Conservation (phyloP, 2,113 vertebrate genomes). For the Ptyas mucosa region DNA sequence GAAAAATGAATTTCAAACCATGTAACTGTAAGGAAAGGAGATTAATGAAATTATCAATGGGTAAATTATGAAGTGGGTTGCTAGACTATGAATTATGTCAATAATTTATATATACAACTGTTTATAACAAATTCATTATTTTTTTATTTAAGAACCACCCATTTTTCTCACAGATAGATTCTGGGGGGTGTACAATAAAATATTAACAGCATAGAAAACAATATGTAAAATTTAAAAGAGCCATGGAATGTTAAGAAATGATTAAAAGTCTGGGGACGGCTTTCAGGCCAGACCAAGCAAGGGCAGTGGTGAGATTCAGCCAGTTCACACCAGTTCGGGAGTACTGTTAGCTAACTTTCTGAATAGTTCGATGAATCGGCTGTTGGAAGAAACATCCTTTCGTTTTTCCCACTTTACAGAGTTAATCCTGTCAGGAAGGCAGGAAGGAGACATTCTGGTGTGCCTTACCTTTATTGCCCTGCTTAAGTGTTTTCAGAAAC, state of each 20-base stretch:
- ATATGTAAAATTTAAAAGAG: not conserved
- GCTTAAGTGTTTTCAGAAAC: no score
- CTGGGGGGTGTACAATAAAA: not conserved
- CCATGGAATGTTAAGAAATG: not conserved
- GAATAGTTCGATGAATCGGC: no score
- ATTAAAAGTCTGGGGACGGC: not conserved
- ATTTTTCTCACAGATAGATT: not conserved
- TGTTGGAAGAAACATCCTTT: no score
- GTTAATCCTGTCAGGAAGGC: no score
- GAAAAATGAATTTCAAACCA: not conserved
- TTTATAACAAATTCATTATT: not conserved
- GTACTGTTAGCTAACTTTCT: no score
- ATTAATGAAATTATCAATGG: not conserved
- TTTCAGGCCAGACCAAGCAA: not conserved
- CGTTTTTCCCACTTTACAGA: no score
- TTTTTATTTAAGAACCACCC: not conserved
- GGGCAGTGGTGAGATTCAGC: not conserved
- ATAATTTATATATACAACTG: not conserved
- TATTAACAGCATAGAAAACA: not conserved
- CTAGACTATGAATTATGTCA: not conserved
- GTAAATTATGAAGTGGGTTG: not conserved
- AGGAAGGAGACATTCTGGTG: no score
- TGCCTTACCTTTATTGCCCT: no score
- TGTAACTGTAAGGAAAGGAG: not conserved
- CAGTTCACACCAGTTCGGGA: no score